These are phyloP conservation scores for Drosophila lowei DNA, from an alignment of 1,140 invertebrate species.

Conservation along the genomic window DNA sequence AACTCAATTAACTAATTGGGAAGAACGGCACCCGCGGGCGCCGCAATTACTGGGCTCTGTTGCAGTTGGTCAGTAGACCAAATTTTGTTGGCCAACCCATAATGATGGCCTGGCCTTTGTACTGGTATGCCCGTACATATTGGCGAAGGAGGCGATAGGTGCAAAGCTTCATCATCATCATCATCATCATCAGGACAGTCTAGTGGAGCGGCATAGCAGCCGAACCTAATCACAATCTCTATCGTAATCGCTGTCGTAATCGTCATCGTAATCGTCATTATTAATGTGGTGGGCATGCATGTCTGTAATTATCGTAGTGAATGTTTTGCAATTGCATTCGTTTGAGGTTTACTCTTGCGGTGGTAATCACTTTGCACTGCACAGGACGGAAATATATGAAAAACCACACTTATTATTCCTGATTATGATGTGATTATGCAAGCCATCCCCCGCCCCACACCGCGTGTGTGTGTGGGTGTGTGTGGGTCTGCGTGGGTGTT, in stretches of 20 bases:
- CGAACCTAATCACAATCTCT: slow-evolving; percentile 26
- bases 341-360: slow-evolving; percentile 68
- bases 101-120: slow-evolving; percentile 15
- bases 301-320: slow-evolving; percentile 41
- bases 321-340: slow-evolving; percentile 57
- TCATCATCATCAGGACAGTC: background rate
- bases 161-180: background rate
- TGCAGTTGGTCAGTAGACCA: too few species aligned
- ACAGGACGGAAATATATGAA: slow-evolving; percentile 19
- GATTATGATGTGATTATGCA: slow-evolving; percentile 62
- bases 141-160: background rate
- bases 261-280: slow-evolving; percentile 7
- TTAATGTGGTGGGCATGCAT: slow-evolving; percentile 3
- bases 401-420: slow-evolving; percentile 67
- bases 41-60: too few species aligned
- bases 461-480: slow-evolving; percentile 14
- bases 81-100: background rate
- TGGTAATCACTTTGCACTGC: slow-evolving; percentile 51
- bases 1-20: slow-evolving; percentile 19
- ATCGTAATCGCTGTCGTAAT: slow-evolving; percentile 13
- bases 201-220: slow-evolving; percentile 10
- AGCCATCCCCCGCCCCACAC: background rate
- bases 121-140: background rate
- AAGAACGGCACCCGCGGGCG: background rate
- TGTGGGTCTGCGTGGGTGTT: slow-evolving; percentile 3